Percentiles rank a stretch among this genome's conserved stretches.
Evolutionary conservation across 2,113 vertebrate species (phyloP).

Genomic region (Todiramphus chloris): DNA sequence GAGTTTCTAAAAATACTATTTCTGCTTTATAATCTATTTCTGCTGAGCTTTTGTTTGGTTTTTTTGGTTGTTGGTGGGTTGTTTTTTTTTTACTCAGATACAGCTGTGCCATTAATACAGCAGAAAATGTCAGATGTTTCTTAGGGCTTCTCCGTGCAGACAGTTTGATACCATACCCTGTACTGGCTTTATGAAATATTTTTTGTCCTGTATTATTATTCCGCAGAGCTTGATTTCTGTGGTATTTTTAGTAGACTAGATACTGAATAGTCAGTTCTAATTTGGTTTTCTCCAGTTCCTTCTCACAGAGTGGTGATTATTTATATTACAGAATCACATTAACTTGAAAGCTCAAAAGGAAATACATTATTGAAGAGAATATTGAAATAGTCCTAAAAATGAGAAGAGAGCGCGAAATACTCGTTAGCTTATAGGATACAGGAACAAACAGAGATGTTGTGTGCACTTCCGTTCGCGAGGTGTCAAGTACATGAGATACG

Average conservation of each 20-base stretch:
- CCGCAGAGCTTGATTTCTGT: not conserved
- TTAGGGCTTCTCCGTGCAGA: not conserved
- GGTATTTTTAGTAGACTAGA: conserved; percentile 17
- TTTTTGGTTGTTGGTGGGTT: not conserved
- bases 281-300: not conserved
- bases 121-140: not conserved
- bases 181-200: not conserved
- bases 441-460: not conserved
- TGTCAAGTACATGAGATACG: not conserved
- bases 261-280: not conserved
- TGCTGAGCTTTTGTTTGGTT: not conserved
- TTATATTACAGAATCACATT: not conserved
- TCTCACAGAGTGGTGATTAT: not conserved
- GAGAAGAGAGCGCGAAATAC: not conserved
- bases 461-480: not conserved
- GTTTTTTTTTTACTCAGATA: not conserved
- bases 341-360: not conserved
- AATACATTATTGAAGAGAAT: not conserved
- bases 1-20: not conserved
- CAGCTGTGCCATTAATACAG: not conserved
- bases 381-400: not conserved
- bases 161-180: not conserved
- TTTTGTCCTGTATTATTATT: not conserved
- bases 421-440: not conserved
- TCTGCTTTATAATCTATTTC: not conserved